Evolutionary conservation across 2,888 invertebrate genomes (phyloP), one percentile per base, ranked within the genome.

Genomic region (Nebria salina): DNA sequence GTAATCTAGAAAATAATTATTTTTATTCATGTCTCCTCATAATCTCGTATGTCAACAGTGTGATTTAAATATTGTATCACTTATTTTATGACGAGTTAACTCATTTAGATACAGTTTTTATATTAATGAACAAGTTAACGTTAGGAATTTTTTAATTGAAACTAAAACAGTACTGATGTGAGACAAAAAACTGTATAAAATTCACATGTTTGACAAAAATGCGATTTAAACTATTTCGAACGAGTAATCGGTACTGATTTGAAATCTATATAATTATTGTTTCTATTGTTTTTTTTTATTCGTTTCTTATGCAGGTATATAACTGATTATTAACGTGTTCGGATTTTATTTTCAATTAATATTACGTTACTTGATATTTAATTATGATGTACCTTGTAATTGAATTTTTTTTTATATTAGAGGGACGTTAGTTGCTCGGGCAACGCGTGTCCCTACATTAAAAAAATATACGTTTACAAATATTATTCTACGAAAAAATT

Each of bases 71-170:
- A 65, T 64, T 70, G 70, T 34, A 70, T 34, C 34, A 25, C 15
- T 34, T 70, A 70, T 26, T 76, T 34, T 76, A 76, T 77, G 72
- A 77, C 64, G 77, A 34, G 64, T 72, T 41, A 73, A 78, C 78
- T 73, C 72, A 78, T 78, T 73, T 78, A 78, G 65, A 78, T 78
- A 75, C 68, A 73, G 64, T 78, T 72, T 73, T 78, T 78, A 78
- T 54, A 54, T 78, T 78, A 78, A 78, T 78, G 65, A 78, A 73
- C 65, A 78, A 34, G 34, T 34, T 34, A 34, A 54, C 54, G 76
- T 76, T 70, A 54, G 54, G 54, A 54, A 54, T 54, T 8, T 54
- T 54, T 54, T 54, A 54, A 54, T 54, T 54, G 54, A 54, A 54
- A 54, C 54, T 54, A 11, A 54, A 54, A 54, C 13, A 6, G 43